Base-by-base conservation (phyloP, 2,797 vertebrate species). In the Vireo griseus region DNA sequence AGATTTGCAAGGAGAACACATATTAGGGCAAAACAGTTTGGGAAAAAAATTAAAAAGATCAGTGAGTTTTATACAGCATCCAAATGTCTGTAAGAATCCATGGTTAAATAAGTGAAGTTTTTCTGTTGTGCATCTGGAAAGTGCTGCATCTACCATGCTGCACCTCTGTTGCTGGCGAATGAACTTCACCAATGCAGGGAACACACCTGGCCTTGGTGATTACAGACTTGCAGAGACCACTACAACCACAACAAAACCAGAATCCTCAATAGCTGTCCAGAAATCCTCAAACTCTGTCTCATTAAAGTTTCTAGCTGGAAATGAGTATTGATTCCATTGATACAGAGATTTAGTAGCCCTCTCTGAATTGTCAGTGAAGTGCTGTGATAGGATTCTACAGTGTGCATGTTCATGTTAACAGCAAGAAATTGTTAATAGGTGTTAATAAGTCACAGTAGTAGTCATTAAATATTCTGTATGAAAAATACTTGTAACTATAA, bases 231-330 rank as follows among this genome's bases (percentile, higher is more conserved):
- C n/a, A 86, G 66, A 82, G 31, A 40, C 12, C 8, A 3, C 2
- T 16, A 20, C 24, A 42, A 48, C 19, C 35, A 18, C 18, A 16
- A 5, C 50, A 40, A 40, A 76, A 11, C 5, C 40, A 62, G 51
- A 79, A 76, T 40, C 19, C 29, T 63, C 1, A 0, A 12, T 1
- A 17, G 9, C 5, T 44, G 58, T 51, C 13, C 61, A 51, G 19
- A 63, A 71, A 20, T 20, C 24, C 24, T 72, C 40, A 75, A 25
- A 45, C 28, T 59, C 37, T 74, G 11, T 26, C 44, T 84, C 5
- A 2, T 61, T 68, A 31, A 40, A 57, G 16, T 59, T 61, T 68
- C 35, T 8, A 68, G 10, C 9, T 37, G 8, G 24, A 86, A 92
- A 63, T 4, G 2, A 51, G 59, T 16, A 5, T 22, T 55, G 1